Evolutionary conservation across 2,113 vertebrate genomes (phyloP).

Genomic region (Trichomycterus rosablanca): DNA sequence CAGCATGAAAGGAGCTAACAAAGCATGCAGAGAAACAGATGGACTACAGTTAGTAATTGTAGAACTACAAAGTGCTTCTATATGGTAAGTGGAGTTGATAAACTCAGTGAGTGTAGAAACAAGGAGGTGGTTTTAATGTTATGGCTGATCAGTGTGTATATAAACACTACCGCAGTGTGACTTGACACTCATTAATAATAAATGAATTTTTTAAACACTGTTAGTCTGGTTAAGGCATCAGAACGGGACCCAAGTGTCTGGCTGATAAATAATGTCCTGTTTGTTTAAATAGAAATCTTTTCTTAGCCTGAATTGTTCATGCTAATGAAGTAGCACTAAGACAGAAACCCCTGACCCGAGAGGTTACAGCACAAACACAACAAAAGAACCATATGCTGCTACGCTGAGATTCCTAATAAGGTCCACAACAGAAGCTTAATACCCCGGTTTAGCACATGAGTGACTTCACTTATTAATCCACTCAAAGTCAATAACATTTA

Average conservation of each 20-base stretch:
- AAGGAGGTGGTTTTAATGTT: too few relatives aligned
- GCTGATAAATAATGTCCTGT: conserved; percentile 11
- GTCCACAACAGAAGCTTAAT: conserved; percentile 9
- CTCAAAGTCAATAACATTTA: not conserved
- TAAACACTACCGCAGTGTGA: too few relatives aligned
- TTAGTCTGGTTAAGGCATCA: not conserved
- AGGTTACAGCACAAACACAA: conserved; percentile 1
- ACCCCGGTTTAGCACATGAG: not conserved
- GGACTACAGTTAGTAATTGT: too few relatives aligned
- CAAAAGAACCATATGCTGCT: conserved; percentile 29
- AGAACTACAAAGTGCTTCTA: too few relatives aligned
- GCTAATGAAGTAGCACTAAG: conserved; percentile 29
- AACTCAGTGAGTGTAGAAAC: too few relatives aligned
- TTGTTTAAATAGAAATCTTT: conserved; percentile 23
- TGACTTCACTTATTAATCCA: not conserved
- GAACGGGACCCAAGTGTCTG: conserved; percentile 19
- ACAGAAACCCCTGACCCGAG: conserved; percentile 23
- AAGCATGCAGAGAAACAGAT: too few relatives aligned
- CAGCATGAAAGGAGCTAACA: too few relatives aligned
- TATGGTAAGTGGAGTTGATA: too few relatives aligned
- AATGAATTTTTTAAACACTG: too few relatives aligned
- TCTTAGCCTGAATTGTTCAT: conserved; percentile 17
- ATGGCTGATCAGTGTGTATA: too few relatives aligned
- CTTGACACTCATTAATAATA: too few relatives aligned
- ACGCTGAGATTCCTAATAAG: not conserved